Evolutionary conservation across 2,888 invertebrate species (phyloP).

Genomic region (Tineola bisselliella): DNA sequence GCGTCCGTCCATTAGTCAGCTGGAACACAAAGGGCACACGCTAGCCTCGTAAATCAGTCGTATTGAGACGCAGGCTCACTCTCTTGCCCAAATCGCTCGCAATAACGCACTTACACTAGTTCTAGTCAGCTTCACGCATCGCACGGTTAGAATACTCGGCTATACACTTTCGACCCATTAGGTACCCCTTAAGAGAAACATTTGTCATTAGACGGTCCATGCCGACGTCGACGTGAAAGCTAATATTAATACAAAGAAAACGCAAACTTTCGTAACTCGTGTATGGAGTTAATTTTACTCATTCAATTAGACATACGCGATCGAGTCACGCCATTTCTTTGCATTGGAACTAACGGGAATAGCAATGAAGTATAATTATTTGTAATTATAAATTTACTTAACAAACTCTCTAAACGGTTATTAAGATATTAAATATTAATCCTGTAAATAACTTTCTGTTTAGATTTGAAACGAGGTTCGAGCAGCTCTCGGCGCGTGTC

Average conservation of each 20-base stretch:
- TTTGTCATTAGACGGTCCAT: conserved; percentile 37
- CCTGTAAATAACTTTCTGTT: conserved; percentile 20
- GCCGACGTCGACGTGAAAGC: neutral
- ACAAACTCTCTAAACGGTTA: conserved; percentile 45
- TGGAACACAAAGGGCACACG: conserved; percentile 66
- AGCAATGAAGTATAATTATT: no score
- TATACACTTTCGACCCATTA: conserved; percentile 32
- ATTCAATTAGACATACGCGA: neutral
- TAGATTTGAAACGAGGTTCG: conserved; percentile 19
- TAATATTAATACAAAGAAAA: neutral
- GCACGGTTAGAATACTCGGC: neutral
- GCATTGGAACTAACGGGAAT: no score
- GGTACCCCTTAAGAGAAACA: conserved; percentile 49
- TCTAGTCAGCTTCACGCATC: conserved; percentile 6
- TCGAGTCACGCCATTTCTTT: no score
- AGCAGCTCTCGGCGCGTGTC: conserved; percentile 31
- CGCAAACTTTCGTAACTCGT: neutral
- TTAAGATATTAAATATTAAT: conserved; percentile 62
- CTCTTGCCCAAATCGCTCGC: conserved; percentile 60
- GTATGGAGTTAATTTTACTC: neutral
- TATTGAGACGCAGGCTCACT: conserved; percentile 40
- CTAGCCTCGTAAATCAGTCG: conserved; percentile 66
- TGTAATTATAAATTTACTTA: neutral
- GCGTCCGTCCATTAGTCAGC: conserved; percentile 67
- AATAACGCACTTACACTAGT: conserved; percentile 30